Evolutionary conservation across 2,888 invertebrate genomes (phyloP), one percentile per base, ranked within the genome.

Genomic region (Zaprionus bogoriensis): DNA sequence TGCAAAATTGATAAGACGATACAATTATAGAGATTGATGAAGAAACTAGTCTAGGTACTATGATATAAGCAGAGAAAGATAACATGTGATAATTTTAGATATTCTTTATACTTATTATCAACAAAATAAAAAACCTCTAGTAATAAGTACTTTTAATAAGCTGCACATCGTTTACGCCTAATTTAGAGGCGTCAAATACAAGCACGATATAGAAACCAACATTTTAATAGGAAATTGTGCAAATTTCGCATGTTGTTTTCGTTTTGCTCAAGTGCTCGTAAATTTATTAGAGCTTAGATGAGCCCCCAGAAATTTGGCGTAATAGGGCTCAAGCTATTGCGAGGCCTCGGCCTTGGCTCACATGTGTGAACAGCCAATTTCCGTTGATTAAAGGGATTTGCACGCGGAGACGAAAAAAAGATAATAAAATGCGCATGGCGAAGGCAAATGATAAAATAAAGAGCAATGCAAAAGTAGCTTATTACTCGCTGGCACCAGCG

Each of bases 301-400:
- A 17, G 48, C 25, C 46, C 22, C 42, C 17, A 47, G 57, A 45
- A 38, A 60, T 41, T 55, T 50, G 22, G 6, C 39, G 50, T 51
- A 61, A 73, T 60, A 73, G 65, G 64, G 55, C 39, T 54, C 52
- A 66, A 71, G 3, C n/a, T n/a, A n/a, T n/a, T n/a, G n/a, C 6
- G 14, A n/a, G 27, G 27, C 10, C 10, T 27, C 27, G n/a, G 10
- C 1, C 27, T 27, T 9, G 52, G 59, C 50, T 73, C 67, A 74
- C 76, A 75, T 79, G 73, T 82, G 79, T 79, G 64, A 80, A 59
- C 58, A 67, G 67, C 63, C 77, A 77, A 85, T 85, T 82, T 82
- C 57, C 86, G 52, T 82, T 85, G 77, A 82, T 73, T 77, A 80
- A 67, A 68, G 68, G 83, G 86, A 85, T 79, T 83, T 85, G 59